Evolutionary conservation across 2,113 vertebrate species (phyloP).

Genomic region (Sarotherodon lohbergeri): DNA sequence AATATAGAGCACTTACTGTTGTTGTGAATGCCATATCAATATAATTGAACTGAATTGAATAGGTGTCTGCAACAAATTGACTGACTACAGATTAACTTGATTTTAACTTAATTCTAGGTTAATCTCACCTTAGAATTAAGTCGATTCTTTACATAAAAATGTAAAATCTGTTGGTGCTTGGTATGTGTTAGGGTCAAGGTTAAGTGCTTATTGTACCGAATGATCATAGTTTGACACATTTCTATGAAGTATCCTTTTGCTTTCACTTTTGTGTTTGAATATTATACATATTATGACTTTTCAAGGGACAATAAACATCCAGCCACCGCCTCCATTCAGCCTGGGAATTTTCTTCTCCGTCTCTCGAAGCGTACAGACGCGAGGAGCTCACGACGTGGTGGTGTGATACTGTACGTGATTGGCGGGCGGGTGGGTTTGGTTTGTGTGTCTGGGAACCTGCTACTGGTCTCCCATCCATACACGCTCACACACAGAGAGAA

Average conservation of each 20-base stretch:
- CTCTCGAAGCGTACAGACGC: neutral
- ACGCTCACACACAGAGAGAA: neutral
- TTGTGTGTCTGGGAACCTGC: constrained; percentile 50
- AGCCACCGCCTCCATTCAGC: neutral
- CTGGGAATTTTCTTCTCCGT: neutral
- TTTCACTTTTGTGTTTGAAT: neutral
- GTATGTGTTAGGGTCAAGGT: neutral
- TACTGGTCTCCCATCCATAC: constrained; percentile 33
- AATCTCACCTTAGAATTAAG: neutral
- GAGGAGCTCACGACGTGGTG: neutral
- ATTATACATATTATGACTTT: neutral
- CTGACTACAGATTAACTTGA: neutral
- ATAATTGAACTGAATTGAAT: neutral
- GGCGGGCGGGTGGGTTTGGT: constrained; percentile 16
- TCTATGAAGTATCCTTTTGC: neutral
- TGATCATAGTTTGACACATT: neutral
- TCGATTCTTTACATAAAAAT: neutral
- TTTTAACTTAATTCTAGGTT: neutral
- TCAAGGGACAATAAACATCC: neutral
- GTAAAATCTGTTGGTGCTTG: neutral
- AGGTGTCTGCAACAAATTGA: neutral
- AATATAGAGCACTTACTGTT: neutral
- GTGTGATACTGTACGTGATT: constrained; percentile 33
- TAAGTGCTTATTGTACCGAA: neutral
- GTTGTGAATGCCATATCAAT: neutral